Conservation (phyloP, 2,797 vertebrate genomes). For the Tinamus major region DNA sequence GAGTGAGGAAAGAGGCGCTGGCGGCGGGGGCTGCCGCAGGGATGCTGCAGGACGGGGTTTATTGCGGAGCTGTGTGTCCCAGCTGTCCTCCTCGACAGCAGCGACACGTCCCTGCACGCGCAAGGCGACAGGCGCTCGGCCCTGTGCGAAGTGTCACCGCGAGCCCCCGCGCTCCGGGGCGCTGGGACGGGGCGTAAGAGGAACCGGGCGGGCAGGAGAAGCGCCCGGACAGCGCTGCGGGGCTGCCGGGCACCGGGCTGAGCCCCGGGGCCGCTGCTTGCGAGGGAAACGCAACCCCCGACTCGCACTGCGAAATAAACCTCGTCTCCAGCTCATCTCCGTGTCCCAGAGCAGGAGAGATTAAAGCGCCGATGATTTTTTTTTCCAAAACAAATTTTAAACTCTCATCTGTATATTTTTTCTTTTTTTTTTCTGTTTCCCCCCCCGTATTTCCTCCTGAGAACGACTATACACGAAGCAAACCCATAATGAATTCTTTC, state of each 20-base stretch:
- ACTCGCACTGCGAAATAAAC: background rate
- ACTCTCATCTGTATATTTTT: background rate
- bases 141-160: too few relatives aligned
- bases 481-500: background rate
- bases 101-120: too few relatives aligned
- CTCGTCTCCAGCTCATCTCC: background rate
- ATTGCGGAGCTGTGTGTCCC: background rate
- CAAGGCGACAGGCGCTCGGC: too few relatives aligned
- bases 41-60: background rate
- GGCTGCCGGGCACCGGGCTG: background rate
- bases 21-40: background rate
- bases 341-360: background rate
- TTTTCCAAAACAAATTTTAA: constrained; percentile 29
- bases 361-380: background rate
- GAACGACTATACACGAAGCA: background rate
- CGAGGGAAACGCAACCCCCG: background rate
- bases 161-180: too few relatives aligned
- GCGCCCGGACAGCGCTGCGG: too few relatives aligned
- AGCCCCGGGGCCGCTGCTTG: background rate
- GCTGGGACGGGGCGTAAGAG: too few relatives aligned
- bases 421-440: too few relatives aligned
- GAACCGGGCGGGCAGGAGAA: too few relatives aligned
- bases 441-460: background rate
- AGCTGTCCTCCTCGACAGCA: too few relatives aligned
- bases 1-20: background rate